phyloP scores from a whole-genome alignment of 37 sponge, comb jelly and placozoan genomes.

The Oscarella lobularis region DNA sequence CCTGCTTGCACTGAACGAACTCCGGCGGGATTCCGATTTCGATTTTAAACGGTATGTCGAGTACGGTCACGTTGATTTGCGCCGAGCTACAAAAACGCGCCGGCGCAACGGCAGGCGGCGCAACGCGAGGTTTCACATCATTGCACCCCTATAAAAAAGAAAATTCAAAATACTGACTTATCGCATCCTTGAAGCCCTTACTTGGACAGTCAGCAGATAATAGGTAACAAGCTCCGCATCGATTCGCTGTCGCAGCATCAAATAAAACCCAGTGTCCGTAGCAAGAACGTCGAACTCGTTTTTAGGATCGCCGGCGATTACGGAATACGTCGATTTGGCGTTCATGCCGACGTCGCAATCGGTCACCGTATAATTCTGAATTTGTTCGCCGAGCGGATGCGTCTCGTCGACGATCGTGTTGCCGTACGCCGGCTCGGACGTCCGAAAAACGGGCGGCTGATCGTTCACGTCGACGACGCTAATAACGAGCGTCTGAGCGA shows the following conservation, averaged over 20 bases:
- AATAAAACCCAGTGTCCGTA: neutral
- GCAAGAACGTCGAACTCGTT: neutral
- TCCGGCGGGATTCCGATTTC: neutral
- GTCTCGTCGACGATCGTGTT: neutral
- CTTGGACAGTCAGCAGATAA: neutral
- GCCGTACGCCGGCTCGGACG: neutral
- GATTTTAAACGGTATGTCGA: neutral
- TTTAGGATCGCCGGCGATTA: neutral
- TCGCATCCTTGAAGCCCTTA: too few relatives aligned
- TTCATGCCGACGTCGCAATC: neutral
- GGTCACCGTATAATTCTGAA: neutral
- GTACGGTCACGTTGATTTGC: neutral
- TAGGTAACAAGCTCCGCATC: neutral
- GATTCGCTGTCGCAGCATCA: neutral
- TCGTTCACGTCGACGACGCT: neutral
- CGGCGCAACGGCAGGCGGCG: too few relatives aligned
- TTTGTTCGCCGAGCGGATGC: neutral
- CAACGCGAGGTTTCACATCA: too few relatives aligned
- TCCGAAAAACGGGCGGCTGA: neutral
- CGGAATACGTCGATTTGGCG: neutral
- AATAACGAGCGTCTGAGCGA: neutral
- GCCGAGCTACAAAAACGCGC: too few relatives aligned
- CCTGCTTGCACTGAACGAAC: neutral
- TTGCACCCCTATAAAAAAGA: too few relatives aligned
- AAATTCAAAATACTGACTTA: too few relatives aligned